These are phyloP conservation scores for Paramormyrops kingsleyae DNA, from an alignment of 2,113 vertebrate genomes.

Conservation along the genomic window DNA sequence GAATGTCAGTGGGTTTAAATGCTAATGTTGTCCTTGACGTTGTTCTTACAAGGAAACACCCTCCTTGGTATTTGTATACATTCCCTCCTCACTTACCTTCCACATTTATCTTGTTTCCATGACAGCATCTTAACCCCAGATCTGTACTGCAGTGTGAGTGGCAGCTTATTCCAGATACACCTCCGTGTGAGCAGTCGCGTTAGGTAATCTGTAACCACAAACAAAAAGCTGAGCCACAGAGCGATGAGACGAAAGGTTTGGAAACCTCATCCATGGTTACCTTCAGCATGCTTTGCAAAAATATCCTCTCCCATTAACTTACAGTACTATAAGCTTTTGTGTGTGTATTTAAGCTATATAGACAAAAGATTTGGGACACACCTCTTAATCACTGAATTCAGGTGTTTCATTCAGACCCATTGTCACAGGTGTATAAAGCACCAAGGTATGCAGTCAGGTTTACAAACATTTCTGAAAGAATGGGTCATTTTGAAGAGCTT, in stretches of 20 bases:
- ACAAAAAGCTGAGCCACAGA: constrained; percentile 61
- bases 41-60: not conserved
- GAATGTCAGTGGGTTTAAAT: not conserved
- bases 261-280: not conserved
- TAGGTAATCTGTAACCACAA: not conserved
- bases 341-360: not conserved
- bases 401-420: not conserved
- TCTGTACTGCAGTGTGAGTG: not conserved
- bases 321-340: not conserved
- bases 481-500: not conserved
- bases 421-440: not conserved
- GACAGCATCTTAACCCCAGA: not conserved
- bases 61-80: not conserved
- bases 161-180: not conserved
- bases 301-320: not conserved
- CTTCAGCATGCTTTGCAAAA: not conserved
- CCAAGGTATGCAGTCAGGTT: not conserved
- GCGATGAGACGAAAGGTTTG: not conserved
- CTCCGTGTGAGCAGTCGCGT: constrained; percentile 67
- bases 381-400: not conserved
- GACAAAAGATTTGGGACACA: not conserved
- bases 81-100: not conserved
- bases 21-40: not conserved
- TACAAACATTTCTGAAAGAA: not conserved
- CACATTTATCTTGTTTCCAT: not conserved